Evolutionary conservation across 1,140 invertebrate genomes (phyloP).

Genomic region (Drosophila suzukii): DNA sequence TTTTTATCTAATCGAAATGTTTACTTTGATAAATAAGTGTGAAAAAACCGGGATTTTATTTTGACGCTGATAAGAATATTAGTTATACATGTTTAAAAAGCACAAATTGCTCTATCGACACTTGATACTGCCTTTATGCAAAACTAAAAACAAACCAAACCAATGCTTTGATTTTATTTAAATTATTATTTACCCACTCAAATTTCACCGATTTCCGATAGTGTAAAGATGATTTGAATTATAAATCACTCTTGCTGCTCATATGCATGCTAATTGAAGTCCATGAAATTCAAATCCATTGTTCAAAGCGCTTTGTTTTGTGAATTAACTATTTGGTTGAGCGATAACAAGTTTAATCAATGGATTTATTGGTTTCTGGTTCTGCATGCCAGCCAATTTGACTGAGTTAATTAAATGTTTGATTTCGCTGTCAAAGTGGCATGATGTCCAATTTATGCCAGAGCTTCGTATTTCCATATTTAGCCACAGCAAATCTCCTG

Average conservation of each 20-base stretch:
- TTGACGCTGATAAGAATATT: background rate
- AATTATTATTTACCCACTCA: too few relatives aligned
- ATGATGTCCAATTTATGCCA: background rate
- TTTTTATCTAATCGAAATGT: slow-evolving; percentile 25
- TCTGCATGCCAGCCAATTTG: background rate
- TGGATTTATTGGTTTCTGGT: background rate
- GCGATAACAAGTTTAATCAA: background rate
- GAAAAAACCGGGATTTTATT: background rate
- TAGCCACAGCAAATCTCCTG: background rate
- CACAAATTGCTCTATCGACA: too few relatives aligned
- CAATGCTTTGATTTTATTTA: too few relatives aligned
- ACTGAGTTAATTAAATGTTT: background rate
- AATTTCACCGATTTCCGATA: background rate
- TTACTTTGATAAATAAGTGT: background rate
- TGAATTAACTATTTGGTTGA: background rate
- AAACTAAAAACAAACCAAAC: too few relatives aligned
- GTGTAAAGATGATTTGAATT: background rate
- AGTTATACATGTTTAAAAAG: background rate
- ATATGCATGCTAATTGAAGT: background rate
- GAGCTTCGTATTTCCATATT: background rate
- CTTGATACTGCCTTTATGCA: too few relatives aligned
- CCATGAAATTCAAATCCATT: slow-evolving; percentile 5
- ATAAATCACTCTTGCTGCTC: background rate
- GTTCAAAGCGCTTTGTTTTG: background rate
- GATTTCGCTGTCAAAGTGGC: background rate